Conservation (phyloP, 2,797 vertebrate genomes). For the Aphelocoma californica region DNA sequence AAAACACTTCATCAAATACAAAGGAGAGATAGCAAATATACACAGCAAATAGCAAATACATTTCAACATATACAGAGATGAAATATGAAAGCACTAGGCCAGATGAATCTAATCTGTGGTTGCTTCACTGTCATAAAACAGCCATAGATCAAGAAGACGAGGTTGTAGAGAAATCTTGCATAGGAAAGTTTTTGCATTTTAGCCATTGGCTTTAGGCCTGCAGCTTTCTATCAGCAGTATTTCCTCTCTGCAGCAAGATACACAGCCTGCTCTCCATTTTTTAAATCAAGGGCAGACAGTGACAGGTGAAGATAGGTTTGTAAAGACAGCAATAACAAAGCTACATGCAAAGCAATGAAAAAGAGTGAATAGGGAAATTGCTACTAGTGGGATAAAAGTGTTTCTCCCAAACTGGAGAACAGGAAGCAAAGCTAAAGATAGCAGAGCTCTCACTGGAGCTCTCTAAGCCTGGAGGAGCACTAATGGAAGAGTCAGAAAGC, state of each 20-base stretch:
- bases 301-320: conserved; percentile 22
- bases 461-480: neutral
- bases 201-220: conserved; percentile 20
- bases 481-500: neutral
- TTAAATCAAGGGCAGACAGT: conserved; percentile 21
- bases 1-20: neutral
- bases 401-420: neutral
- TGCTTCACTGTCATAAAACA: conserved; percentile 52
- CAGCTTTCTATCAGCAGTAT: conserved; percentile 22
- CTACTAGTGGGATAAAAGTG: neutral
- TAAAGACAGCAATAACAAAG: conserved; percentile 23
- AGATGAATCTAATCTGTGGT: conserved; percentile 60
- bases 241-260: neutral
- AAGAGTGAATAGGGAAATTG: neutral
- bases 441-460: neutral
- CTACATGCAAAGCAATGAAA: conserved; percentile 34
- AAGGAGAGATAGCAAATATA: neutral
- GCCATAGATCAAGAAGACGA: conserved; percentile 45
- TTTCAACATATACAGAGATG: conserved; percentile 26
- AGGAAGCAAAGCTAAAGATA: neutral
- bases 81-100: conserved; percentile 52
- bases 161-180: conserved; percentile 16
- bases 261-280: neutral
- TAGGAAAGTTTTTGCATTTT: conserved; percentile 20
- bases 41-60: conserved; percentile 10